Conservation (phyloP, 1,140 invertebrate genomes). For the Pogonomyrmex californicus region DNA sequence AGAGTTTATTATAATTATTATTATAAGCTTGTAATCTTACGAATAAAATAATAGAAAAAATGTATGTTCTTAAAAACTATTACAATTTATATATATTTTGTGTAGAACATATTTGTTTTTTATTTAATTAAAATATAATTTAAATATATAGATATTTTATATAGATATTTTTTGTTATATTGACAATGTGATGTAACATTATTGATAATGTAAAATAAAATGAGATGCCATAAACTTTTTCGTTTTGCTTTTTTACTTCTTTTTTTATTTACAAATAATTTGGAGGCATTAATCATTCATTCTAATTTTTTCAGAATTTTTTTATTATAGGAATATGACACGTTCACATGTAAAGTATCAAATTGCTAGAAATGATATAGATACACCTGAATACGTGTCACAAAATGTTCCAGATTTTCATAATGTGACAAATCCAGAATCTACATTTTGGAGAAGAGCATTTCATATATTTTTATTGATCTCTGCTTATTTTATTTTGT, state of each 20-base stretch:
- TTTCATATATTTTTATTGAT: conserved; percentile 88
- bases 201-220: background rate
- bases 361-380: conserved; percentile 82
- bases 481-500: conserved; percentile 94
- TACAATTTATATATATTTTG: background rate
- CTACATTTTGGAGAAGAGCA: conserved; percentile 80
- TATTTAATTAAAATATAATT: background rate
- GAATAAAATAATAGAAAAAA: background rate
- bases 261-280: background rate
- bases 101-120: background rate
- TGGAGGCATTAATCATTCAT: background rate
- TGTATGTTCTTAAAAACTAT: background rate
- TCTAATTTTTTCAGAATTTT: conserved; percentile 51
- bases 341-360: conserved; percentile 85
- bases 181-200: background rate
- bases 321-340: conserved; percentile 81
- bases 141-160: background rate
- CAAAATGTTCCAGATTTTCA: conserved; percentile 81
- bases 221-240: background rate
- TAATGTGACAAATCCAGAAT: conserved; percentile 75
- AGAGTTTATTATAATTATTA: too few species aligned
- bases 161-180: background rate
- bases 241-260: background rate
- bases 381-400: conserved; percentile 82
- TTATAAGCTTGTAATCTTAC: too few species aligned